These are phyloP conservation scores for Litocranius walleri DNA, from an alignment of 2,113 vertebrate genomes.

Conservation along the genomic window DNA sequence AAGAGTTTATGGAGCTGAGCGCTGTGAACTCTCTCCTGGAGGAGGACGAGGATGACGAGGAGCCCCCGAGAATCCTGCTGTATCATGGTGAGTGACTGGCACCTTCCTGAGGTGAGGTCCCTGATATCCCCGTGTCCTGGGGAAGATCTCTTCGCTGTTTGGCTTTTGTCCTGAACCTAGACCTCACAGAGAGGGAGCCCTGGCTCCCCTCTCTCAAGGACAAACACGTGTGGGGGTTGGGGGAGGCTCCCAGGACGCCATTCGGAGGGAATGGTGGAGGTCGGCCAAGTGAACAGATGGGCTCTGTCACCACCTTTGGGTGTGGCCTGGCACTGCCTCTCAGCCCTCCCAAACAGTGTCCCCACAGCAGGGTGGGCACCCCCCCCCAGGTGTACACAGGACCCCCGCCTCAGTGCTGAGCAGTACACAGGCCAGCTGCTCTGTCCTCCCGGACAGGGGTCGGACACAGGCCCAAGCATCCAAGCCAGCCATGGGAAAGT, in stretches of 20 bases:
- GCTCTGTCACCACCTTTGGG: rapidly evolving
- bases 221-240: background rate
- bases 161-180: background rate
- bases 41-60: slow-evolving; percentile 80
- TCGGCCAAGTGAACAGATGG: rapidly evolving
- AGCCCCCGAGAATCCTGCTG: slow-evolving; percentile 76
- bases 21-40: slow-evolving; percentile 27
- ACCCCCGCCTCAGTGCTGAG: background rate
- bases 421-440: background rate
- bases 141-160: background rate
- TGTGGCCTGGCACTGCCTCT: background rate
- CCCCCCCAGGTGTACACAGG: background rate
- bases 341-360: background rate
- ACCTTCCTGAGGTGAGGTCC: background rate
- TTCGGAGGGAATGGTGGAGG: background rate
- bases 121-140: background rate
- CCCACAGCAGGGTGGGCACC: too few relatives aligned
- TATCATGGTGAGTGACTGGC: slow-evolving; percentile 71
- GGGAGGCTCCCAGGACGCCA: background rate
- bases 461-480: background rate
- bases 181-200: rapidly evolving
- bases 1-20: background rate
- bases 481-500: rapidly evolving
- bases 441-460: background rate
- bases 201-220: background rate